Percentiles rank a stretch among this genome's conserved stretches.
Evolutionary conservation across 2,797 vertebrate genomes (phyloP).

Genomic region (Crenichthys baileyi): DNA sequence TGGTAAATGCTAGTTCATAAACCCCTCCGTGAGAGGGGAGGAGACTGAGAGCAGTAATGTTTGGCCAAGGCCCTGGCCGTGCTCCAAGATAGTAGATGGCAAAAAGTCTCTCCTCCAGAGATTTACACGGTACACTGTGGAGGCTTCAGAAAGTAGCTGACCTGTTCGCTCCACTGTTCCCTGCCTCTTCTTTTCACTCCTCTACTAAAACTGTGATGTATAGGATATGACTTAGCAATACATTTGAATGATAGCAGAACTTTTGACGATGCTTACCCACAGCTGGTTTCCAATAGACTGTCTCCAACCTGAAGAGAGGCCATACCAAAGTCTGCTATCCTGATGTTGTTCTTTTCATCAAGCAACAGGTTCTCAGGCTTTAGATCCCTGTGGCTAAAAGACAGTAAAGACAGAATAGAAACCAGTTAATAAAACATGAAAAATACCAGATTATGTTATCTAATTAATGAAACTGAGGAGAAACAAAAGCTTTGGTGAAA

Average conservation of each 20-base stretch:
- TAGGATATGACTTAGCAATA: neutral
- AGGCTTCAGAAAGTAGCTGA: constrained; percentile 27
- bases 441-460: constrained; percentile 11
- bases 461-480: constrained; percentile 15
- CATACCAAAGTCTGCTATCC: constrained; percentile 98
- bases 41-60: constrained; percentile 57
- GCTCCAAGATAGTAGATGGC: constrained; percentile 50
- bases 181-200: neutral
- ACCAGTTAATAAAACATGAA: constrained; percentile 47
- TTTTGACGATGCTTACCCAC: constrained; percentile 85
- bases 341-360: constrained; percentile 99
- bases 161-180: constrained; percentile 30
- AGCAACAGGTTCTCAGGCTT: constrained; percentile 97
- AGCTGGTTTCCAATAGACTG: constrained; percentile 98
- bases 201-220: constrained; percentile 15
- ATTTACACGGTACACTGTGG: constrained; percentile 32
- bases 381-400: constrained; percentile 94
- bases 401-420: constrained; percentile 35
- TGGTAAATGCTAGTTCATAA: constrained; percentile 57
- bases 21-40: constrained; percentile 48
- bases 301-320: constrained; percentile 98
- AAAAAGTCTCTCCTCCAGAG: constrained; percentile 25
- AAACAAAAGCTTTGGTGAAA: constrained; percentile 16
- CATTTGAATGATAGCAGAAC: constrained; percentile 8
- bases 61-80: constrained; percentile 49